A percentile compares a stretch with the other conserved stretches of the same genome.
Evolutionary conservation across 2,113 vertebrate genomes (phyloP).

Genomic region (Lophochroa leadbeateri): DNA sequence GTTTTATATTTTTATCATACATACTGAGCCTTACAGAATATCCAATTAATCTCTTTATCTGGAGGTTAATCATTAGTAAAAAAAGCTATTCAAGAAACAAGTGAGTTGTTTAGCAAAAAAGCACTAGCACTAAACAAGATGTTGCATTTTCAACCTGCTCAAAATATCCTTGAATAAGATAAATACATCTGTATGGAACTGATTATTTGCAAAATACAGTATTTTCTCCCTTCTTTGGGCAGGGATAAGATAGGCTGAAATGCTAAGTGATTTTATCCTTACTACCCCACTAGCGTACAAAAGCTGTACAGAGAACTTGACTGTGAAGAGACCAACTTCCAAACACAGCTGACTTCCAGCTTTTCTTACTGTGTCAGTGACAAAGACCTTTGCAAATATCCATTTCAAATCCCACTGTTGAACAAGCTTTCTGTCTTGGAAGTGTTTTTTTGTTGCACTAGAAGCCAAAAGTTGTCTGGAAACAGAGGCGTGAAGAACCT

Average conservation of each 20-base stretch:
- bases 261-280: neutral
- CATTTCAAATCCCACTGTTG: neutral
- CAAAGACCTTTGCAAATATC: neutral
- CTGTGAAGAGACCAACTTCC: neutral
- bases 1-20: neutral
- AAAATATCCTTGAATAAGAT: neutral
- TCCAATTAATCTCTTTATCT: neutral
- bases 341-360: neutral
- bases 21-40: neutral
- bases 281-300: accelerated
- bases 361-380: neutral
- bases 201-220: neutral
- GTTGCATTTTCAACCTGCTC: neutral
- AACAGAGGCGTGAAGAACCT: neutral
- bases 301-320: neutral
- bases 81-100: neutral
- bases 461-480: neutral
- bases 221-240: neutral
- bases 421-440: neutral
- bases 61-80: neutral
- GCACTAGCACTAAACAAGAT: neutral
- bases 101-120: neutral
- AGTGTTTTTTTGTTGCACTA: neutral
- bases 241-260: neutral
- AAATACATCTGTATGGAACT: neutral